Conservation (phyloP, 2,888 invertebrate species). For the Amphipyra tragopoginis region DNA sequence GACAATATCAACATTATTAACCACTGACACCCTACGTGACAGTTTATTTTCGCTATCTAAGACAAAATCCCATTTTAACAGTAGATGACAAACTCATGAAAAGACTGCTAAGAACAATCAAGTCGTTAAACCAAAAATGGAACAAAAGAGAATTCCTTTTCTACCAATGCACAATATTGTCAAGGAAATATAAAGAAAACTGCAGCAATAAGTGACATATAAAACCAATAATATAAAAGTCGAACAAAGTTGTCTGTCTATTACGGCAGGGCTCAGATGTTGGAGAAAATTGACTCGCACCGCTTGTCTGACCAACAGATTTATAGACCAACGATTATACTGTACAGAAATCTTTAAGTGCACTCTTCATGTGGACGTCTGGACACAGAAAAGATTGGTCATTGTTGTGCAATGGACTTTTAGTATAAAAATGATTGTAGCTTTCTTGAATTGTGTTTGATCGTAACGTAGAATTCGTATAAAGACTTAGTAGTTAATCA, state of each 20-base stretch:
- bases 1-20: no score
- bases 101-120: no score
- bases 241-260: slow-evolving; percentile 43
- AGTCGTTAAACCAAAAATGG: no score
- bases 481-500: no score
- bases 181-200: slow-evolving; percentile 13
- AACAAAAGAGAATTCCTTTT: neutral
- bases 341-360: slow-evolving; percentile 23
- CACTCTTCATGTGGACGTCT: slow-evolving; percentile 3
- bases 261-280: slow-evolving; percentile 65
- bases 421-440: neutral
- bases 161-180: slow-evolving; percentile 8
- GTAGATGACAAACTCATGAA: no score
- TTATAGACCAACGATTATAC: slow-evolving; percentile 55
- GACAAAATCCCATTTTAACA: no score
- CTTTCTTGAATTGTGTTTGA: neutral
- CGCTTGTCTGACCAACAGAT: slow-evolving; percentile 51
- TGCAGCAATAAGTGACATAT: slow-evolving; percentile 13
- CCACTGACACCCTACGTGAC: no score
- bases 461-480: no score
- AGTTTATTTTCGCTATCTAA: no score
- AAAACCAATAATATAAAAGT: slow-evolving; percentile 36
- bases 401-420: neutral
- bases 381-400: slow-evolving; percentile 1
- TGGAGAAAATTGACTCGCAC: slow-evolving; percentile 64